Base-by-base conservation (phyloP, 2,888 invertebrate genomes). In the Anoncus sp. region DNA sequence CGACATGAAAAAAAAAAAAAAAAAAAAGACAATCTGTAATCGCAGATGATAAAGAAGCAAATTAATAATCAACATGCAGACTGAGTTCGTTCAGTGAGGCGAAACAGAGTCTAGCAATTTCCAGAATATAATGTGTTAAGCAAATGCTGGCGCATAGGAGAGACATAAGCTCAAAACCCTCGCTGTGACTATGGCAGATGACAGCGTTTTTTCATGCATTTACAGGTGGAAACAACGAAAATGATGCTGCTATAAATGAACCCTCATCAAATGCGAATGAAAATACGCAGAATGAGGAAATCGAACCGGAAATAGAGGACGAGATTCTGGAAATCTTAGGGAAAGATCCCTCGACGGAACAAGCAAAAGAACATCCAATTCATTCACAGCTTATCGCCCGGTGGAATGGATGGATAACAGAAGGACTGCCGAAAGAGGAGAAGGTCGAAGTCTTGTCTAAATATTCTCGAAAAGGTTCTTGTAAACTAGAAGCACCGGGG, bases 141-240 rank as follows among this genome's bases (percentile, higher is more conserved):
- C 27, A 55, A 55, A 31, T 53, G 31, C 47, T 57, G 9, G 57
- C 35, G 20, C 60, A 16, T 18, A 20, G 24, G 24, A n/a, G 2
- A 14, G 43, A 40, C 60, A 60, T 60, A 43, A 60, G 4, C 31
- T 31, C 31, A 31, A 31, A 31, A 31, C 31, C 60, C 43, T 60
- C n/a, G 0, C 24, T 16, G 22, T 22, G 31, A 43, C 5, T 18
- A 60, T 20, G 43, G 16, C 60, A n/a, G 6, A 18, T 45, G 45
- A 60, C 60, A 24, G 45, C 43, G 45, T 43, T 60, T 40, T 45
- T 35, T 45, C 20, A 0, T 6, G 10, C 22, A 7, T 24, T 43
- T 62, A 16, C 62, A 62, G 62, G 62, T 20, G 47, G n/a, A 62
- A 31, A 47, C 47, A 18, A 62, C 6, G 62, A 62, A 62, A 62